phyloP scores from a whole-genome alignment of 1,140 invertebrate genomes.

The Drosophila sp. region DNA sequence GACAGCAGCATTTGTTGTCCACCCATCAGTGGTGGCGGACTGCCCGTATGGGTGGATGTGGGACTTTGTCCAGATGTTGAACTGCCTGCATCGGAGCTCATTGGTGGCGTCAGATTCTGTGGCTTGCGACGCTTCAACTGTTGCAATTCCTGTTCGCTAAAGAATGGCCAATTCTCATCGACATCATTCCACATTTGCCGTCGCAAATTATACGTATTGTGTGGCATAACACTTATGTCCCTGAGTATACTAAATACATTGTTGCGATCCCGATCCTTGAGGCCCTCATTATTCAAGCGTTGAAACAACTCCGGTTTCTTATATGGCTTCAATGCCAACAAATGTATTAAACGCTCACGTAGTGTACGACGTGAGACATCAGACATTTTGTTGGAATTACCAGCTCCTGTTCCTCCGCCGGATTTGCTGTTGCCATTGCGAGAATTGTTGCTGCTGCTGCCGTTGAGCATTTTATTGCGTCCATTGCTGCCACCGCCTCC shows the following conservation, averaged over 20 bases:
- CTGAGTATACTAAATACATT: slow-evolving; percentile 90
- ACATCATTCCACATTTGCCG: slow-evolving; percentile 96
- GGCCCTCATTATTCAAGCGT: slow-evolving; percentile 93
- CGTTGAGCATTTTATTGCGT: slow-evolving; percentile 67
- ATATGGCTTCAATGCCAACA: slow-evolving; percentile 95
- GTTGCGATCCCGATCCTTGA: slow-evolving; percentile 92
- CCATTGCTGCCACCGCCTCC: slow-evolving; percentile 26
- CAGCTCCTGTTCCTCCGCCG: slow-evolving; percentile 19
- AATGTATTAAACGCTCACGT: slow-evolving; percentile 94
- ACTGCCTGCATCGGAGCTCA: slow-evolving; percentile 91
- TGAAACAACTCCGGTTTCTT: slow-evolving; percentile 95
- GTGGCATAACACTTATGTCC: slow-evolving; percentile 89
- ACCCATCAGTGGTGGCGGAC: slow-evolving; percentile 85
- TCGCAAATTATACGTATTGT: slow-evolving; percentile 94
- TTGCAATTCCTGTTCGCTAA: slow-evolving; percentile 94
- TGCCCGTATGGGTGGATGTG: slow-evolving; percentile 88
- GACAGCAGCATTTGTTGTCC: slow-evolving; percentile 5
- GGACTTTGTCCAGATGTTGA: slow-evolving; percentile 88
- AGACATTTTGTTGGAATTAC: slow-evolving; percentile 59
- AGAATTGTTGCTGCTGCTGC: slow-evolving; percentile 42
- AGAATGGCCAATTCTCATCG: slow-evolving; percentile 97
- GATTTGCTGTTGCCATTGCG: slow-evolving; percentile 67
- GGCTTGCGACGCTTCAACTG: slow-evolving; percentile 94
- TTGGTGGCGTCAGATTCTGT: slow-evolving; percentile 93
- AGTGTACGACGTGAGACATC: slow-evolving; percentile 77